Base-by-base conservation (phyloP, 2,113 vertebrate species). In the Dipodomys spectabilis region DNA sequence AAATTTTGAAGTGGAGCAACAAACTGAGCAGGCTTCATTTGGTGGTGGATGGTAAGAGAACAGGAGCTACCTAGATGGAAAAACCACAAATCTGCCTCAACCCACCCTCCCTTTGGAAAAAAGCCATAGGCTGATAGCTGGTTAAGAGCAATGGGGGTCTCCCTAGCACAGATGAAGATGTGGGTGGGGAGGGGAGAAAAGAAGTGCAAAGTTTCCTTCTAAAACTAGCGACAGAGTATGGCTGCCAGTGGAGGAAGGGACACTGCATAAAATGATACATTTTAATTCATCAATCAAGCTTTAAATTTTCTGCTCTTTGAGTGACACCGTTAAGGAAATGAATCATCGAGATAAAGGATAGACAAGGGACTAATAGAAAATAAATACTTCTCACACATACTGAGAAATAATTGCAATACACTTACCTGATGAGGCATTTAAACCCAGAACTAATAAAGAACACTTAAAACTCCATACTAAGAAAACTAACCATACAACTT, bases 331-430 rank as follows among this genome's bases (percentile, higher is more conserved):
- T 44, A 69, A 73, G 28, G 35, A 85, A 74, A 85, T 75, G 49
- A 85, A 69, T 57, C 53, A 57, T 57, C 53, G 2, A 57, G 53
- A 57, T 57, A 57, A 57, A 13, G 12, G 53, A 57, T 60, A 20
- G 12, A 49, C 13, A n/a, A 80, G 44, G 10, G 23, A 64, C 23
- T 23, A 12, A 7, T 23, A 64, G 5, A 12, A 22, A 25, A 64
- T 64, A 64, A 64, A 64, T 64, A 64, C 23, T 64, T 20, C 62
- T 64, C 62, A 20, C 1, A 67, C 74, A 67, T 22, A 78, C 16
- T 71, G n/a, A 32, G 32, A 86, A 86, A 83, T 79, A 80, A 88
- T 74, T 88, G 49, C 28, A 86, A 89, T 93, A 86, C 8, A 57
- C 11, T 45, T 30, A 19, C 78, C 74, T 87, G 77, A 72, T 35